Base-by-base conservation (phyloP, 2,888 invertebrate genomes). In the Pheosia gnoma region DNA sequence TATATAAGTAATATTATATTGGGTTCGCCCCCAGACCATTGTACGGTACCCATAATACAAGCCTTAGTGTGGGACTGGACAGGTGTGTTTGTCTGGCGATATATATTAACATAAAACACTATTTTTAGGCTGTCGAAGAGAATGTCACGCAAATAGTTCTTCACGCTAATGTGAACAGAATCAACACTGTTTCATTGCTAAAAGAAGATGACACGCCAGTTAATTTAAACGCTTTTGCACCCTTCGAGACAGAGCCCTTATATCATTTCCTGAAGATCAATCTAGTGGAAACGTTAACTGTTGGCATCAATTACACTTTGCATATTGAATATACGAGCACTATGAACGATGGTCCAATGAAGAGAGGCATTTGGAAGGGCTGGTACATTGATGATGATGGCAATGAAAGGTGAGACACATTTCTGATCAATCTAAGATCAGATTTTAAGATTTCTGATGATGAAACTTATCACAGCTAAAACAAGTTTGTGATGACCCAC, bases 341-440 rank as follows among this genome's bases (percentile, higher is more conserved):
- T 1, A 94, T 95, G 94, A 93, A 93, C 65, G 91, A 88, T 47
- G 93, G 93, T 2, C 93, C 93, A 0, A 86, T 93, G 88, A 90
- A 88, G 59, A 82, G 93, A 71, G 93, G 93, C 41, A 89, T 93
- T 59, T 93, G 93, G 93, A 84, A 84, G 66, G 93, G 93, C 53
- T 87, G 87, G 83, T 93, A 93, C 55, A 82, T 60, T 6, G 93
- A 93, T 69, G 80, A 71, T 0, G 68, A 85, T 63, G 87, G 86
- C 1, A 71, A 67, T 36, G 89, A 90, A 77, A 87, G 89, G 93
- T 92, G 68, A 38, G 70, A 69, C 5, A 51, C 41, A 45, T 53
- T 56, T 58, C n/a, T 25, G 25, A 25, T 25, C 25, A 25, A 1
- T 25, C 25, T 25, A 1, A 25, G 1, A 25, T 25, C 25, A 1